Base-by-base conservation (phyloP, 2,888 invertebrate genomes). In the Tenthredo scrophulariae region DNA sequence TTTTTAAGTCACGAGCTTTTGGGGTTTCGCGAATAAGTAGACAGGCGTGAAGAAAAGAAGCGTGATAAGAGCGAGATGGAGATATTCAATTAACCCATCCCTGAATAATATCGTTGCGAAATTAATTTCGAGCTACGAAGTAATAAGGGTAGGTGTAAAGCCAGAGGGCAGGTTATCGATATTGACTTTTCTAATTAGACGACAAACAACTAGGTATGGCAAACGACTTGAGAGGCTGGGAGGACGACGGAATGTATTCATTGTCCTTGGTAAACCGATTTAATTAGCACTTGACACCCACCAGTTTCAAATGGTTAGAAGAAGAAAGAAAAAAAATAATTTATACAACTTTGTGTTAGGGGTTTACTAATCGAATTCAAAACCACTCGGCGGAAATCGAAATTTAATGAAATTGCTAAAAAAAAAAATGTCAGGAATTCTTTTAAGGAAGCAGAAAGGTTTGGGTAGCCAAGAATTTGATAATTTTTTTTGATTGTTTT, bases 181-280 rank as follows among this genome's bases (percentile, higher is more conserved):
- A 91, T 91, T 89, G 90, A 90, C 89, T 90, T 90, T 90, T 88
- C 89, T 90, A 90, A 89, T 90, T 89, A 89, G 89, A 89, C 86
- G 87, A 86, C 87, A 88, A 87, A 84, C 87, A 86, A 86, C 84
- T 85, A 87, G 87, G 40, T 50, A 74, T 74, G 22, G 40, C 74
- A n/a, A 74, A n/a, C 29, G 50, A 46, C 43, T 46, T 22, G 75
- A 43, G 43, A 29, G 26, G 18, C 26, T 50, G 4, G 50, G 50
- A 50, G 29, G 67, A 67, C 33, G 67, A 77, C 50, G 15, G 50
- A 77, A 50, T 54, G 75, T 50, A 26, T 77, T 77, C 54, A 77
- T 50, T 33, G 77, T 40, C 77, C n/a, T 74, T 22, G 40, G 72
- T 22, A 40, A 22, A 74, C n/a, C 22, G 70, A 70, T 70, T 33